A percentile compares a stretch with the other conserved stretches of the same genome.
phyloP scores from a whole-genome alignment of 2,888 invertebrate species.

The Barypeithes pellucidus region DNA sequence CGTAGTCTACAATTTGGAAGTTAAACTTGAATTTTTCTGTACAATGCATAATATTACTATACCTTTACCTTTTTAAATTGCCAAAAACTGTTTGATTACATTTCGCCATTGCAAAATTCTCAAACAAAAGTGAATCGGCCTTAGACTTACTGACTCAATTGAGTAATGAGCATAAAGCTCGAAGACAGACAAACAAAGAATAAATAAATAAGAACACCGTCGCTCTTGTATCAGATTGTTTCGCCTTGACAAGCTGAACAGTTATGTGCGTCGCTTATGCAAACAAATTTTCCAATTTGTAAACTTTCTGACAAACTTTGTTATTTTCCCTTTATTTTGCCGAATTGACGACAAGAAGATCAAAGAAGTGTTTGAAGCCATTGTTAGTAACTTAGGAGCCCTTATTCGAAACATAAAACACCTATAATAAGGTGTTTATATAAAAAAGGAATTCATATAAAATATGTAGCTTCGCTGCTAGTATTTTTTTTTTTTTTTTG shows the following conservation, averaged over 20 bases:
- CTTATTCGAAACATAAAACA: no score
- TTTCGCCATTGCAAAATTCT: no score
- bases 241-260: neutral
- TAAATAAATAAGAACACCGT: neutral
- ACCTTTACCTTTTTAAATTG: no score
- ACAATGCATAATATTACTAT: no score
- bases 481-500: no score
- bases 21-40: no score
- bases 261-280: neutral
- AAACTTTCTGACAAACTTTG: conserved; percentile 3
- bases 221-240: neutral
- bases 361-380: neutral
- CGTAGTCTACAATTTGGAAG: no score
- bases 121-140: neutral
- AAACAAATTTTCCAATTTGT: conserved; percentile 19
- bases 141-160: neutral
- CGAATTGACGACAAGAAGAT: conserved; percentile 8
- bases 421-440: no score
- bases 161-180: neutral
- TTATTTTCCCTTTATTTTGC: conserved; percentile 7
- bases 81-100: no score
- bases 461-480: no score
- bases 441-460: no score
- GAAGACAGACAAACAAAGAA: neutral
- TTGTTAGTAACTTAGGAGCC: no score